These are phyloP conservation scores for Eptesicus fuscus DNA, from an alignment of 2,113 vertebrate genomes.

Conservation along the genomic window DNA sequence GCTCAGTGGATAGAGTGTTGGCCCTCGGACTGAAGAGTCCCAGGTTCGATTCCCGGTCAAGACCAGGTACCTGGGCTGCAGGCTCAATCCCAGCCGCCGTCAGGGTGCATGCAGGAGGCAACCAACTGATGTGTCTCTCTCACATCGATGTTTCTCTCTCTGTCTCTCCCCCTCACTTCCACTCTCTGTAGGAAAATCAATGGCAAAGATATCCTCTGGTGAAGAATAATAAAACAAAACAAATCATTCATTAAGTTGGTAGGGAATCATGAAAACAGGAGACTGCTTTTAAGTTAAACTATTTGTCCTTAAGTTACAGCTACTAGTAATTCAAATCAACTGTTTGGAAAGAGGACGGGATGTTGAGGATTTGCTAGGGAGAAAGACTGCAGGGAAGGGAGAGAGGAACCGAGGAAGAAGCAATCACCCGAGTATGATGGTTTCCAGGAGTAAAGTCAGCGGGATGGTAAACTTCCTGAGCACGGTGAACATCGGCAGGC, in stretches of 20 bases:
- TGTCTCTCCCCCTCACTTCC: neutral
- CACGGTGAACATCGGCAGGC: conserved; percentile 96
- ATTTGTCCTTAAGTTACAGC: neutral
- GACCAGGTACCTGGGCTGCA: neutral
- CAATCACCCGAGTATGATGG: conserved; percentile 88
- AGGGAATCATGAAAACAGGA: neutral
- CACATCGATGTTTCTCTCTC: neutral
- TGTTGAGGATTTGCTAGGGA: neutral
- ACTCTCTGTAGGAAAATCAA: neutral
- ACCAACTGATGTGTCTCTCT: neutral
- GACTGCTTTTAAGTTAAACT: neutral
- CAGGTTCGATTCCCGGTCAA: neutral
- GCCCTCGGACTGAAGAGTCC: neutral
- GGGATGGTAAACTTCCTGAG: conserved; percentile 95
- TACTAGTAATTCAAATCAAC: neutral
- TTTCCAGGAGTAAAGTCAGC: conserved; percentile 92
- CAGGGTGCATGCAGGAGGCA: neutral
- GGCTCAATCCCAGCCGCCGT: neutral
- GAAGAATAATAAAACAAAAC: neutral
- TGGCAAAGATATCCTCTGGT: neutral
- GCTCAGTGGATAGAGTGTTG: neutral
- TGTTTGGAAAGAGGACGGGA: neutral
- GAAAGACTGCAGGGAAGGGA: neutral
- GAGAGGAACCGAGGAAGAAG: neutral
- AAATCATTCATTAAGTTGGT: neutral